Percentiles rank a stretch among this genome's conserved stretches.
Conservation (phyloP, 2,113 vertebrate genomes). For the Xenus cinereus region DNA sequence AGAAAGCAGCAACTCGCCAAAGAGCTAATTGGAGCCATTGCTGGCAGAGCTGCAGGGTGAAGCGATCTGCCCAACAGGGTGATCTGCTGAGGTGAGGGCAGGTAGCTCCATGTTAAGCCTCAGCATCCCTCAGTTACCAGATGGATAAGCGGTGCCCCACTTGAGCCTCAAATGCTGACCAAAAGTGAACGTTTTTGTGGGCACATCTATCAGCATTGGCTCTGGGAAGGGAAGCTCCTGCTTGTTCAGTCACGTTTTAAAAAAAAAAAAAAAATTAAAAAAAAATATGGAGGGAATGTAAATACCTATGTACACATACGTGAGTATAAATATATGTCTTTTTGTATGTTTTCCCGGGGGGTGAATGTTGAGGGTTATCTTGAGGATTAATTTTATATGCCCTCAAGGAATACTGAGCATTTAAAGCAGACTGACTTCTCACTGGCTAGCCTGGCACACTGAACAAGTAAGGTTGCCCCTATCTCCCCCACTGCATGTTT, state of each 20-base stretch:
- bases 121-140: not conserved
- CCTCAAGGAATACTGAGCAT: not conserved
- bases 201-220: fast-evolving
- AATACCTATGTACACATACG: fast-evolving
- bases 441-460: not conserved
- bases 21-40: fast-evolving
- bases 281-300: not conserved
- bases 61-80: not conserved
- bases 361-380: not conserved
- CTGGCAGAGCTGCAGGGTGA: not conserved
- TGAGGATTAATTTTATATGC: not conserved
- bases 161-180: not conserved
- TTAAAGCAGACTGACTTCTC: not conserved
- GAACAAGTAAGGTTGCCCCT: not conserved
- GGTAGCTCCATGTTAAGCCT: not conserved
- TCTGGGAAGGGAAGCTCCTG: not conserved
- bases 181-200: not conserved
- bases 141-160: not conserved
- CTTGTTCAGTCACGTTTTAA: not conserved
- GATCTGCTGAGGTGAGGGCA: not conserved
- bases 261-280: not conserved
- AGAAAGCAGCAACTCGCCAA: not conserved
- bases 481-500: not conserved
- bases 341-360: not conserved
- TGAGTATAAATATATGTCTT: not conserved